Evolutionary conservation across 2,888 invertebrate genomes (phyloP), one percentile per base, ranked within the genome.

Genomic region (Adelphocoris suturalis): DNA sequence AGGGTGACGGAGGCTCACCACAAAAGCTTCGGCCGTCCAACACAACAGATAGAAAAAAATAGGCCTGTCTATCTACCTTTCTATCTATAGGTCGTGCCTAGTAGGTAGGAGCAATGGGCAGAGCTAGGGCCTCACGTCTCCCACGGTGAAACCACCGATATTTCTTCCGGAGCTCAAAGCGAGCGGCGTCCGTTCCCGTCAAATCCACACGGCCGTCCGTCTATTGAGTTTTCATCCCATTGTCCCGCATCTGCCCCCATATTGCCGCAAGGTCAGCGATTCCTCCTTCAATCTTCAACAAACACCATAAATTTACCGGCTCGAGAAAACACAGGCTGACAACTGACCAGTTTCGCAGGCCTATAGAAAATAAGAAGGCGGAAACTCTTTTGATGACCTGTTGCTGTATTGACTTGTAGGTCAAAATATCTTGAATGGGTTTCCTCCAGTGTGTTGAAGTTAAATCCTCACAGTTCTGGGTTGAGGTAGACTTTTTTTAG

Each of bases 391-490:
- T 68, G 27, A 68, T 3, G 68, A 68, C 68, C 23, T 68, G 61
- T 61, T n/a, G 37, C 37, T 37, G 68, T 68, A 68, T 68, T 68
- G 68, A 68, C 68, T 68, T 68, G 68, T 68, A 68, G 68, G 68
- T 68, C 68, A 68, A 68, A 68, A 23, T 68, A 68, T 68, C 27
- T 68, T 61, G 27, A 68, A 68, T 5, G 68, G 23, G 23, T 68
- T 68, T 68, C 4, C 23, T 68, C n/a, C 57, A 1, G 11, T 57
- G 57, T n/a, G n/a, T 57, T 57, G 16, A 13, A 57, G 57, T 7
- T 37, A n/a, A n/a, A n/a, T n/a, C n/a, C n/a, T n/a, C n/a, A n/a
- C n/a, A n/a, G n/a, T n/a, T n/a, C n/a, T n/a, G n/a, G n/a, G 37
- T 37, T 37, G 37, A 37, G 37, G 37, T 37, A 7, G 7, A 37